phyloP scores from a whole-genome alignment of 2,888 invertebrate genomes.

The Baccha elongata region DNA sequence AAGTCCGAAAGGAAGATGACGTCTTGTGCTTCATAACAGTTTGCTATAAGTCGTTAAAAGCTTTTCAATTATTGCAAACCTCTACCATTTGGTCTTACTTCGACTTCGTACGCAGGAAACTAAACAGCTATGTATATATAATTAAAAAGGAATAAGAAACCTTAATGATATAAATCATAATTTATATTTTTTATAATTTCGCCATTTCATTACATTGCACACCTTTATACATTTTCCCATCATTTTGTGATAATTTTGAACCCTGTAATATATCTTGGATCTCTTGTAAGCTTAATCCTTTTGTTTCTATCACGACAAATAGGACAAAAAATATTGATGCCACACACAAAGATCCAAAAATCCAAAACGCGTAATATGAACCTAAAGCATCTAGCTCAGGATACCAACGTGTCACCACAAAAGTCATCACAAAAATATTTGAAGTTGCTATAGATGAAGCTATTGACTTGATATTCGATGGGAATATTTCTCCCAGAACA shows the following conservation, averaged over 20 bases:
- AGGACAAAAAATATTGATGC: conserved; percentile 88
- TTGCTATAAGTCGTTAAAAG: too few species aligned
- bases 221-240: background rate
- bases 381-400: conserved; percentile 86
- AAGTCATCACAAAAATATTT: conserved; percentile 89
- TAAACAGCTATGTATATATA: too few species aligned
- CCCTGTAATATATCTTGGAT: conserved; percentile 89
- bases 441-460: conserved; percentile 90
- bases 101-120: too few species aligned
- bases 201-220: background rate
- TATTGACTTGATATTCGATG: conserved; percentile 89
- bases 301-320: conserved; percentile 92
- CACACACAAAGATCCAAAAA: conserved; percentile 86
- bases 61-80: too few species aligned
- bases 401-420: conserved; percentile 89
- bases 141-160: too few species aligned
- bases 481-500: conserved; percentile 91
- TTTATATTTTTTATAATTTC: background rate
- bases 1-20: too few species aligned
- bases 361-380: conserved; percentile 87
- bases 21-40: too few species aligned
- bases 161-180: too few species aligned
- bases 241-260: conserved; percentile 75
- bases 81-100: too few species aligned
- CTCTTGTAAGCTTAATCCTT: conserved; percentile 92